Percentiles rank a stretch among this genome's conserved stretches.
These are phyloP conservation scores for Chamaetylas fuelleborni DNA, from an alignment of 2,113 vertebrate species.

Conservation along the genomic window DNA sequence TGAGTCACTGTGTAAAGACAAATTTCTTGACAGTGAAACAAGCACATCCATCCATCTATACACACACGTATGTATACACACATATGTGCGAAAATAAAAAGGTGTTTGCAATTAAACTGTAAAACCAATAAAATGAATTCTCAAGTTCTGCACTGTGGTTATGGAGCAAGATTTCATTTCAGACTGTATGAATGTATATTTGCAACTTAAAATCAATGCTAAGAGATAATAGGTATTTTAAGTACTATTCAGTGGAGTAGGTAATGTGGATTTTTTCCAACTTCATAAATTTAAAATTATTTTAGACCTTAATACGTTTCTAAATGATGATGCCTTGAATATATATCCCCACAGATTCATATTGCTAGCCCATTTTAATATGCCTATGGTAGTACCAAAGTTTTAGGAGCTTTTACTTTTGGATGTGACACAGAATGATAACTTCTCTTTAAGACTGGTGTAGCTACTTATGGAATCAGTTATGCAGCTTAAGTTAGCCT, in stretches of 20 bases:
- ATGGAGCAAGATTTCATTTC: background rate
- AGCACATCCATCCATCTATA: background rate
- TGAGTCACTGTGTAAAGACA: background rate
- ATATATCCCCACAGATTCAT: background rate
- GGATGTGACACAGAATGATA: background rate
- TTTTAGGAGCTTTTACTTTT: background rate
- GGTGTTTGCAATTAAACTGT: background rate
- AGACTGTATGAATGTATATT: background rate
- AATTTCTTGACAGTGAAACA: background rate
- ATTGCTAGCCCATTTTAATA: background rate
- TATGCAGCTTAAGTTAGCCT: background rate
- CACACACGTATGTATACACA: accelerated
- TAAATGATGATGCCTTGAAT: background rate
- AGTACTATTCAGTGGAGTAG: accelerated
- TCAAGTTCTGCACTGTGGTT: background rate
- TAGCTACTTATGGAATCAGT: background rate
- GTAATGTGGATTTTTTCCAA: background rate
- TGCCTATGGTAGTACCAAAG: background rate
- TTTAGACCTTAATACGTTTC: background rate
- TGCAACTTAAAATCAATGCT: background rate
- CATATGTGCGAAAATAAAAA: background rate
- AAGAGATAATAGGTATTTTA: background rate
- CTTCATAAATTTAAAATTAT: background rate
- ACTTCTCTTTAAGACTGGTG: background rate
- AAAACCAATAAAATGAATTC: background rate